Base-by-base conservation (phyloP, 2,888 invertebrate species). In the Cordilura impudica region DNA sequence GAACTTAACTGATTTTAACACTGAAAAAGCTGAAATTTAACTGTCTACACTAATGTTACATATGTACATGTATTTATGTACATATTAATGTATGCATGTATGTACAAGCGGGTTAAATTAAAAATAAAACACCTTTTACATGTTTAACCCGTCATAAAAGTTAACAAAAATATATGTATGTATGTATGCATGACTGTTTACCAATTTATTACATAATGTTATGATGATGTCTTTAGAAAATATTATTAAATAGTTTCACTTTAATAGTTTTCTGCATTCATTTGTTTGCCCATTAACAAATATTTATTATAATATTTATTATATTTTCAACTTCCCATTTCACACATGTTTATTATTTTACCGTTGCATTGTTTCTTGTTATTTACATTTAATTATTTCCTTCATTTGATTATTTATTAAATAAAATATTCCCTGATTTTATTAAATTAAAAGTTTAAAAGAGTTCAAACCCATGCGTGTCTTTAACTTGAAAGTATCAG, bases 391-490 rank as follows among this genome's bases (percentile, higher is more conserved):
- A 39, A 39, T 39, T 39, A 39, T 39, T 39, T 39, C 35, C 35
- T n/a, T 39, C 1, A 31, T 31, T 31, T 31, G 10, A 10, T 31
- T 31, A 31, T 10, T 31, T 10, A 31, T 2, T 10, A 31, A 31
- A 39, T n/a, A n/a, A 39, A 39, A 26, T n/a, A 39, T 39, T 39
- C 35, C 35, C n/a, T 39, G 3, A 39, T 4, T 39, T 39, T n/a
- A 39, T 39, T 39, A n/a, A 39, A 39, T 39, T 39, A 39, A 39
- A 2, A 31, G 12, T n/a, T 39, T 58, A 39, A 63, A 73, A 65
- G 18, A 49, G 16, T 54, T 69, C 51, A 72, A 73, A 45, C 45
- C n/a, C 39, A 14, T 74, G 74, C 78, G 74, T 78, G 78, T 71
- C 66, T 74, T 14, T 51, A 58, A 58, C n/a, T 71, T 69, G 8